A percentile compares a stretch with the other conserved stretches of the same genome.
phyloP scores from a whole-genome alignment of 92 coral and sea anemone species.

The Micromussa lordhowensis region DNA sequence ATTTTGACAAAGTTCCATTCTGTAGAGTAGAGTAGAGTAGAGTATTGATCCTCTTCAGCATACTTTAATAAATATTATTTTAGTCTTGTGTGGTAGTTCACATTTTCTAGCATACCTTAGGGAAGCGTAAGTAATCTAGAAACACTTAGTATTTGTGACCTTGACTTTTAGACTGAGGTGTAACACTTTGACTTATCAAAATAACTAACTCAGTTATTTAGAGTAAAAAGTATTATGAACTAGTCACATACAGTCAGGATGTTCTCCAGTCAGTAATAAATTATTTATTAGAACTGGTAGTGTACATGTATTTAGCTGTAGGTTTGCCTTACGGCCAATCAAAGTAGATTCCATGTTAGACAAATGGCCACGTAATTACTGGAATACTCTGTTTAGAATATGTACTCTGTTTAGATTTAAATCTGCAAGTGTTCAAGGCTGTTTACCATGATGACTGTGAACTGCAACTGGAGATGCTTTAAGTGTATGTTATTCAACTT shows the following conservation, averaged over 20 bases:
- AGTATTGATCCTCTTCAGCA: too few species aligned
- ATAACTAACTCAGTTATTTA: not conserved
- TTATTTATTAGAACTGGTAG: not conserved
- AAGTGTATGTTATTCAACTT: not conserved
- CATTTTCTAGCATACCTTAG: not conserved
- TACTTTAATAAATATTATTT: not conserved
- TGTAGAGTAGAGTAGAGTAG: too few species aligned
- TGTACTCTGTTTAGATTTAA: not conserved
- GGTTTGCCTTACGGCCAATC: not conserved
- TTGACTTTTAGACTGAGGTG: not conserved
- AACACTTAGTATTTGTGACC: not conserved
- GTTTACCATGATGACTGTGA: not conserved
- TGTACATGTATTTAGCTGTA: not conserved
- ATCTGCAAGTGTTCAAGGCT: not conserved
- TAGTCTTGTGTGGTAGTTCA: not conserved
- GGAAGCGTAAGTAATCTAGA: not conserved
- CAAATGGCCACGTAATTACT: not conserved
- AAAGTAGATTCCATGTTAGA: not conserved
- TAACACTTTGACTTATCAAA: not conserved
- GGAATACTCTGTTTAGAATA: not conserved
- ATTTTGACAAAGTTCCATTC: not conserved
- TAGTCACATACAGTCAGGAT: not conserved
- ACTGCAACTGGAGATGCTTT: not conserved
- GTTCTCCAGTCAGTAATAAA: constrained; percentile 10
- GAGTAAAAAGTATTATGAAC: not conserved